These are phyloP conservation scores for Elephantulus edwardii DNA, from an alignment of 2,113 vertebrate genomes.

Conservation along the genomic window DNA sequence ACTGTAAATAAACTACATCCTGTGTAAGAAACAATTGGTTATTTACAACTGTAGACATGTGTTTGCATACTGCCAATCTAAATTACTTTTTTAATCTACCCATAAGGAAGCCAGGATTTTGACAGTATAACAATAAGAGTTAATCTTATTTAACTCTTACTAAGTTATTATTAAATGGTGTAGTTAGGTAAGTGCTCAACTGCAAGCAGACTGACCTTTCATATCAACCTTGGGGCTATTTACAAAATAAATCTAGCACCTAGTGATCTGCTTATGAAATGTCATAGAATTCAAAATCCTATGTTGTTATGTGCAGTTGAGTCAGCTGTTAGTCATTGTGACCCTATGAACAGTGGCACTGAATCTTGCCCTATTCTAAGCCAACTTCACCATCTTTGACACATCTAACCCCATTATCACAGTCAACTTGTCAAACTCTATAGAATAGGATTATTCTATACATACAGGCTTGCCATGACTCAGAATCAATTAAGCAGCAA, in stretches of 20 bases:
- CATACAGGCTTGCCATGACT: neutral
- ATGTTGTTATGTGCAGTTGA: too few species aligned
- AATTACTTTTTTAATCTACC: slow-evolving; percentile 21
- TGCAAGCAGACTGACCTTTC: neutral
- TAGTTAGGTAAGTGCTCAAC: neutral
- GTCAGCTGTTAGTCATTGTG: too few species aligned
- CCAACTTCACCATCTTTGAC: too few species aligned
- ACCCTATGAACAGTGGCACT: too few species aligned
- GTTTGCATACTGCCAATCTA: neutral
- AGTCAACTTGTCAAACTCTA: neutral
- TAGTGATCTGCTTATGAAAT: neutral
- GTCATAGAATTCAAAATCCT: too few species aligned
- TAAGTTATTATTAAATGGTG: neutral
- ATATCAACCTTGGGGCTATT: neutral
- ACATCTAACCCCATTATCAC: too few species aligned
- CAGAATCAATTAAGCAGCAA: neutral
- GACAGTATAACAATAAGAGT: neutral
- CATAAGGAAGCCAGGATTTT: neutral
- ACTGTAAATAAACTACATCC: slow-evolving; percentile 95
- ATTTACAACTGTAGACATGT: neutral
- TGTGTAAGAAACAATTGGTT: slow-evolving; percentile 84
- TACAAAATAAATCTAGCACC: neutral
- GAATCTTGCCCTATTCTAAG: too few species aligned
- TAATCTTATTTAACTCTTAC: too few species aligned
- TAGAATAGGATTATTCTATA: neutral